phyloP scores from a whole-genome alignment of 2,113 vertebrate species.

The Plestiodon gilberti region DNA sequence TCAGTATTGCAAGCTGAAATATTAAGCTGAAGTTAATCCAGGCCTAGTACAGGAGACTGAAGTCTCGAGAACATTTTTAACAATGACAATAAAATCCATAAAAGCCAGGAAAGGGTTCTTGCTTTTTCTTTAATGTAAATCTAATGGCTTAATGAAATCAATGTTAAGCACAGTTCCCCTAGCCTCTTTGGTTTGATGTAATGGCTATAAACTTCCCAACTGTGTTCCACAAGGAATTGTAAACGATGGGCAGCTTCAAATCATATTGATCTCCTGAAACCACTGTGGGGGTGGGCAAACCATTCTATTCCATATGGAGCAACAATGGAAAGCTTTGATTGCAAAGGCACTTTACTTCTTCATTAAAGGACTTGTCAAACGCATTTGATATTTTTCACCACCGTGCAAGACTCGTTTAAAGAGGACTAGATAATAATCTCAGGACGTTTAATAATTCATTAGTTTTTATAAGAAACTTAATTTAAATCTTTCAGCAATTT shows the following conservation, averaged over 20 bases:
- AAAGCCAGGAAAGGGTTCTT: not conserved
- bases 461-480: not conserved
- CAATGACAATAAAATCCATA: not conserved
- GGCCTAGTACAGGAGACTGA: not conserved
- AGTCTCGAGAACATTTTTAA: not conserved
- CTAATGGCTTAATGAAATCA: conserved; percentile 33
- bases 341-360: not conserved
- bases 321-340: not conserved
- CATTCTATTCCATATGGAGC: not conserved
- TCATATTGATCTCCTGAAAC: conserved; percentile 3
- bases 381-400: conserved; percentile 4
- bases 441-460: not conserved
- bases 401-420: conserved; percentile 8
- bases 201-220: not conserved
- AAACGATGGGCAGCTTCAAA: not conserved
- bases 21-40: not conserved
- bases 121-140: conserved; percentile 1
- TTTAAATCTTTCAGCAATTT: conserved; percentile 19
- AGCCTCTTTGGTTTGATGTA: not conserved
- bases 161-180: not conserved
- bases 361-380: not conserved
- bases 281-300: not conserved
- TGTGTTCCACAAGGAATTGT: conserved; percentile 6
- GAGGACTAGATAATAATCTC: not conserved
- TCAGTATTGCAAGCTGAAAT: not conserved